These are phyloP conservation scores for Lycorma delicatula DNA, from an alignment of 1,140 invertebrate genomes.

Conservation along the genomic window DNA sequence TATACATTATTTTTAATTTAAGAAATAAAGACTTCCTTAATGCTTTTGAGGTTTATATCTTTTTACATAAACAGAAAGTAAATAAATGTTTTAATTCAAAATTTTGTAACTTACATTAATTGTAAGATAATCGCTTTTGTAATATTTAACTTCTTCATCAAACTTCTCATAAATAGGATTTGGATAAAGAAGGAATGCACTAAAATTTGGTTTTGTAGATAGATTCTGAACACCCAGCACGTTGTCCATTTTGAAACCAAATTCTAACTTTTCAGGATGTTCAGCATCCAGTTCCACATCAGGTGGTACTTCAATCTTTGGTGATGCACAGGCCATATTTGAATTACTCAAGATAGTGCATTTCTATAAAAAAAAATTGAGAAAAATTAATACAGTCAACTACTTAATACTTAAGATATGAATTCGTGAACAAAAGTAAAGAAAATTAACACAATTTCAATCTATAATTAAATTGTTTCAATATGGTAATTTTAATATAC, in stretches of 20 bases:
- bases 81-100: too few relatives aligned
- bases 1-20: too few relatives aligned
- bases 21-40: too few relatives aligned
- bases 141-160: conserved; percentile 86
- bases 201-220: conserved; percentile 44
- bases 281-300: conserved; percentile 58
- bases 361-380: conserved; percentile 41
- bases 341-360: conserved; percentile 68
- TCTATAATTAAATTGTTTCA: too few relatives aligned
- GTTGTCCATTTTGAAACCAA: conserved; percentile 93
- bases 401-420: neutral
- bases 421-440: conserved; percentile 1
- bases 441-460: too few relatives aligned
- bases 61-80: too few relatives aligned
- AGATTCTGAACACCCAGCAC: conserved; percentile 79
- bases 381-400: neutral
- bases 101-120: conserved; percentile 61
- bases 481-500: too few relatives aligned
- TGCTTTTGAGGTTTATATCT: too few relatives aligned
- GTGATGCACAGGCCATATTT: conserved; percentile 81
- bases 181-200: conserved; percentile 76
- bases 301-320: conserved; percentile 62
- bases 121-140: conserved; percentile 92
- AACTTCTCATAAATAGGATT: conserved; percentile 85
- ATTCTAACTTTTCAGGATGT: conserved; percentile 67